Evolutionary conservation across 2,113 vertebrate genomes (phyloP), one percentile per base, ranked within the genome.

Genomic region (Amphiprion ocellaris): DNA sequence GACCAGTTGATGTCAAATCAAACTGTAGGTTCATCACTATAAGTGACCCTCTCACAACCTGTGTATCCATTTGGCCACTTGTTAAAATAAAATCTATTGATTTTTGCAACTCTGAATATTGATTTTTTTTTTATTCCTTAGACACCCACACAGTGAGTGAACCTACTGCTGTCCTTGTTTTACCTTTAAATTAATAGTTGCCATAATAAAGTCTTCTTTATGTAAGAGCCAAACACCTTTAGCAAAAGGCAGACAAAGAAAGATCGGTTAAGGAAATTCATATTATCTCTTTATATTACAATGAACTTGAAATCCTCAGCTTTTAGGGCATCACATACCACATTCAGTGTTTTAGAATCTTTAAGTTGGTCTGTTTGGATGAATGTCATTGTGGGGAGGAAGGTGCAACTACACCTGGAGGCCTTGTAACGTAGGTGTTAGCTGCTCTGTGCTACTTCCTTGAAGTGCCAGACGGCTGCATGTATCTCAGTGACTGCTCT

Each of bases 391-490:
- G 44, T 68, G 62, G 33, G 62, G 60, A 79, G 65, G 37, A 71
- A 62, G 54, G 67, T 64, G 41, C 44, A 82, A 52, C 46, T 47
- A 30, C 0, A 46, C 67, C 53, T 37, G 19, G 50, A 71, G 71
- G 53, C 63, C 24, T 61, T 80, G 72, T 56, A 65, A 39, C 4
- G 24, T 23, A 63, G 69, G 47, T 47, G 28, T 47, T 53, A 23
- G 54, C 64, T 56, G 49, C 39, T 47, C 73, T 24, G 60, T 41
- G 37, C 37, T 14, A 28, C 16, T 69, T 66, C 28, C 55, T 70
- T 74, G 49, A 73, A 74, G 68, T 64, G 67, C 59, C 76, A 84
- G 54, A 60, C 69, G 76, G 44, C 47, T 76, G 64, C 69, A 63
- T 74, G 53, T 70, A 58, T 77, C 54, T 74, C 74, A 41, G 3